Conservation (phyloP, 1,140 invertebrate genomes). For the Saccostrea cuccullata region DNA sequence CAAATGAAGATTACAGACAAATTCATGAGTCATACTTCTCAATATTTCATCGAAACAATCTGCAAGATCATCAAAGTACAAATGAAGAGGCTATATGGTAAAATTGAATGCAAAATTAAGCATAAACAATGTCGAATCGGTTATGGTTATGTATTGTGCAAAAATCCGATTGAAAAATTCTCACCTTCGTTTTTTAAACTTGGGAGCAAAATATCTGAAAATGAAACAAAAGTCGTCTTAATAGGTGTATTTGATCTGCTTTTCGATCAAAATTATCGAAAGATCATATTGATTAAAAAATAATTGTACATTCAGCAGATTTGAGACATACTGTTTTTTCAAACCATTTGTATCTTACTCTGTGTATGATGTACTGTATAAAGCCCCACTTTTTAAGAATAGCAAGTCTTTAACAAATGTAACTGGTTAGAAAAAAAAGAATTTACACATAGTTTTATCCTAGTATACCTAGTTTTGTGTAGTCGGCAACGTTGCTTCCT, state of each 20-base stretch:
- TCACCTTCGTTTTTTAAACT: not conserved
- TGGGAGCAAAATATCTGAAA: not conserved
- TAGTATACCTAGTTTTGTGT: constrained; percentile 38
- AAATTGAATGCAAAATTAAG: not conserved
- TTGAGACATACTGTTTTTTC: no score
- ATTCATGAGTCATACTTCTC: constrained; percentile 30
- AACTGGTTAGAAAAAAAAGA: no score
- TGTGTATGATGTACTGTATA: no score
- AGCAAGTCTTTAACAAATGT: no score
- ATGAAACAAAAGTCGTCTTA: no score
- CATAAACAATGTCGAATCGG: not conserved
- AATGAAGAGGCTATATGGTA: not conserved
- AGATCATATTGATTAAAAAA: no score
- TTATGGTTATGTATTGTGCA: not conserved
- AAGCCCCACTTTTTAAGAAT: no score
- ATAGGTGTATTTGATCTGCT: no score
- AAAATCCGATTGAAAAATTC: not conserved
- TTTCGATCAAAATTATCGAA: no score
- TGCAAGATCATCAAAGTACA: constrained; percentile 12
- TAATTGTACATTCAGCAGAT: no score
- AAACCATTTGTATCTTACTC: no score
- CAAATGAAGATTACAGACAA: not conserved
- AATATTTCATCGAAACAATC: not conserved
- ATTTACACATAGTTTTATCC: no score
- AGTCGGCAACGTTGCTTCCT: constrained; percentile 35